Percentiles rank a stretch among this genome's conserved stretches.
Conservation (phyloP, 2,888 invertebrate genomes). For the Dioctria rufipes region DNA sequence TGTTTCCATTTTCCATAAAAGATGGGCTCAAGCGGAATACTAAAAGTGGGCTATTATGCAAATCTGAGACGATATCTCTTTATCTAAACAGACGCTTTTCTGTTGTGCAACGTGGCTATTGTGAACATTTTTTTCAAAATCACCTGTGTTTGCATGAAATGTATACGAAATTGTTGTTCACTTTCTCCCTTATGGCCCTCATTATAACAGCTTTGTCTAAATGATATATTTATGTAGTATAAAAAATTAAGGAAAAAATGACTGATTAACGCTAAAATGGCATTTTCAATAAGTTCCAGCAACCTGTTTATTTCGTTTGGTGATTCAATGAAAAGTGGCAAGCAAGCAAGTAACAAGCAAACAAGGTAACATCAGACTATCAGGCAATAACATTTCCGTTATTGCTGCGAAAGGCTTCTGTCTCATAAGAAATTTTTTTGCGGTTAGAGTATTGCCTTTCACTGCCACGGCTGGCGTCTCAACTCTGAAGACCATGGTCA, state of each 20-base stretch:
- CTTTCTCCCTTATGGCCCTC: not conserved
- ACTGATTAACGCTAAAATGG: no score
- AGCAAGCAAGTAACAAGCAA: not conserved
- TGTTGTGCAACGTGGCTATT: constrained; percentile 12
- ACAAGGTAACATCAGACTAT: not conserved
- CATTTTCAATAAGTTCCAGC: no score
- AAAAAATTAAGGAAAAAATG: no score
- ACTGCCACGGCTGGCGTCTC: constrained; percentile 5
- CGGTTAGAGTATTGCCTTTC: constrained; percentile 11
- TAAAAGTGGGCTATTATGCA: constrained; percentile 5
- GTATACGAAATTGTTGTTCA: no score
- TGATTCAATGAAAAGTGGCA: no score
- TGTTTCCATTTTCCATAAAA: not conserved
- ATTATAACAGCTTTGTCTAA: not conserved
- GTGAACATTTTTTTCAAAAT: not conserved
- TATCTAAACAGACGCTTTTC: not conserved
- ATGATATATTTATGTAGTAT: no score
- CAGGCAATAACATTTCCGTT: constrained; percentile 11
- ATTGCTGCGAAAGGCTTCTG: not conserved
- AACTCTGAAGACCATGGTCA: not conserved
- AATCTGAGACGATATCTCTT: not conserved
- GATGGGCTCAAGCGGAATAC: not conserved
- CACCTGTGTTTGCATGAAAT: not conserved
- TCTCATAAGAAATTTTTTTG: constrained; percentile 9
- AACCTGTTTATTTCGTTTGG: no score